These are phyloP conservation scores for Echiichthys vipera DNA, from an alignment of 2,797 vertebrate species.

Conservation along the genomic window DNA sequence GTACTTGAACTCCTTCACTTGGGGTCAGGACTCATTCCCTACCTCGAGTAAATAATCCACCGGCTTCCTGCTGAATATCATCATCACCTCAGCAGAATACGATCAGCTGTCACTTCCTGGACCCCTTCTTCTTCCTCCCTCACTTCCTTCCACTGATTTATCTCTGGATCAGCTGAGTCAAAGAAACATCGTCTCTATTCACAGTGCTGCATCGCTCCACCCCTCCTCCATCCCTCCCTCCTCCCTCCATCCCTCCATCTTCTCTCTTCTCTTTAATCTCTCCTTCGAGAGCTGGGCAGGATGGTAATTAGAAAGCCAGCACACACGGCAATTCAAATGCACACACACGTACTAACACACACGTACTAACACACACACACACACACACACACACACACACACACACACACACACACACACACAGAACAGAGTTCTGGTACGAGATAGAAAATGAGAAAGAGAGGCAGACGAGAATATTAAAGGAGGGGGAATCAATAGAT, in stretches of 20 bases:
- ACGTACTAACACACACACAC: neutral
- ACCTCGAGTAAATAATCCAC: too few relatives aligned
- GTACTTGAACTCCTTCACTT: too few relatives aligned
- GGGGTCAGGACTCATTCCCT: too few relatives aligned
- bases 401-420: slow-evolving; percentile 14
- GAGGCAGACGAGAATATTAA: slow-evolving; percentile 54
- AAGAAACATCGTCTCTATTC: slow-evolving; percentile 25
- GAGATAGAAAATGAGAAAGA: slow-evolving; percentile 30
- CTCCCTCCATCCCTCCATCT: slow-evolving; percentile 5
- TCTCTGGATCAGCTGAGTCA: slow-evolving; percentile 35
- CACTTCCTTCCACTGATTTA: slow-evolving; percentile 1
- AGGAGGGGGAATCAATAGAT: slow-evolving; percentile 61
- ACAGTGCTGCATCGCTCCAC: neutral
- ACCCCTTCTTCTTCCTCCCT: neutral
- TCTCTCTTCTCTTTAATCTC: slow-evolving; percentile 42
- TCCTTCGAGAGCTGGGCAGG: slow-evolving; percentile 20
- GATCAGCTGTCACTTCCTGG: slow-evolving; percentile 38
- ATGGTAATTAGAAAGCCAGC: slow-evolving; percentile 42
- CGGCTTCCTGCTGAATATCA: too few relatives aligned
- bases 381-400: neutral
- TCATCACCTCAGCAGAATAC: slow-evolving; percentile 51
- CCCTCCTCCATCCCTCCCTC: neutral
- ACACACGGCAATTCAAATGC: neutral
- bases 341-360: neutral
- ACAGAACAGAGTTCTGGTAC: neutral